Percentiles rank a stretch among this genome's conserved stretches.
phyloP scores from a whole-genome alignment of 2,113 vertebrate genomes.

The Spilogale gracilis region DNA sequence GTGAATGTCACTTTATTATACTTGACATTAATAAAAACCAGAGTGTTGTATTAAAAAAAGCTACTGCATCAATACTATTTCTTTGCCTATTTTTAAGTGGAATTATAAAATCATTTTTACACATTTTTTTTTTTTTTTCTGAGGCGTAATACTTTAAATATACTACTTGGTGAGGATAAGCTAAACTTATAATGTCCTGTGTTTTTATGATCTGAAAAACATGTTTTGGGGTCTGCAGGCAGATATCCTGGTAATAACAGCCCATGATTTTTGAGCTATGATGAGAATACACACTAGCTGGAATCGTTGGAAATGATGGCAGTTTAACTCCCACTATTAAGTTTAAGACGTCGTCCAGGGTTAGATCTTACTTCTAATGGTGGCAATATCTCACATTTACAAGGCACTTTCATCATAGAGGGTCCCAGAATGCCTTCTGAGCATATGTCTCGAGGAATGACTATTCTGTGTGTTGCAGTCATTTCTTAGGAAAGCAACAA shows the following conservation, averaged over 20 bases:
- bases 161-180: slow-evolving; percentile 28
- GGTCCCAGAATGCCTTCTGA: slow-evolving; percentile 14
- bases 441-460: slow-evolving; percentile 8
- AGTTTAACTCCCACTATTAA: slow-evolving; percentile 73
- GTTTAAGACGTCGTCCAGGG: slow-evolving; percentile 72
- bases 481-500: background rate
- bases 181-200: background rate
- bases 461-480: background rate
- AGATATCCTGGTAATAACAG: slow-evolving; percentile 24
- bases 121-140: background rate
- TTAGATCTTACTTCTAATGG: slow-evolving; percentile 70
- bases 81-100: slow-evolving; percentile 57
- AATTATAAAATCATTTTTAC: slow-evolving; percentile 56
- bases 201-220: slow-evolving; percentile 63
- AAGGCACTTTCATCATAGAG: slow-evolving; percentile 70
- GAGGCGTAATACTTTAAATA: slow-evolving; percentile 61
- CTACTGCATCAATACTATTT: slow-evolving; percentile 38
- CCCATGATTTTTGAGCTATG: slow-evolving; percentile 8
- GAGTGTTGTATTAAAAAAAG: slow-evolving; percentile 22
- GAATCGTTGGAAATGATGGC: slow-evolving; percentile 60
- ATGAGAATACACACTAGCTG: background rate
- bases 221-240: slow-evolving; percentile 3
- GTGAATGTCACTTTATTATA: slow-evolving; percentile 52
- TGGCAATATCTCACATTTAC: slow-evolving; percentile 76
- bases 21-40: slow-evolving; percentile 28